Conservation (phyloP, 1,140 invertebrate species). For the Aradophagus sp. region DNA sequence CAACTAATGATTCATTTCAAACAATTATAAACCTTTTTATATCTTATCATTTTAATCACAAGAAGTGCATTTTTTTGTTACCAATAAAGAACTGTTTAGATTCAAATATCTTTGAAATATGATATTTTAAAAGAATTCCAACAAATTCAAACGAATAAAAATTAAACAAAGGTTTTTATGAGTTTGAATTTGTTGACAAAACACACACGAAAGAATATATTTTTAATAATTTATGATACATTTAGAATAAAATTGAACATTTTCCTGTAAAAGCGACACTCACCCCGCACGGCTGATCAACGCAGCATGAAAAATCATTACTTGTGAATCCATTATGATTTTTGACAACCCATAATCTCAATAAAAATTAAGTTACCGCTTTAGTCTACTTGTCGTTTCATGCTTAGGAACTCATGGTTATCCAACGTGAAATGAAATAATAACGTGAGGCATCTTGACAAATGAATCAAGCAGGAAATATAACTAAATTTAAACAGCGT, state of each 20-base stretch:
- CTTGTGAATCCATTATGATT: slow-evolving; percentile 69
- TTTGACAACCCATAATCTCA: slow-evolving; percentile 44
- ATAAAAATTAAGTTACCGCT: slow-evolving; percentile 11
- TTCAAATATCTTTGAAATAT: too few relatives aligned
- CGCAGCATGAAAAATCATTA: slow-evolving; percentile 73
- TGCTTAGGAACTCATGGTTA: slow-evolving; percentile 16
- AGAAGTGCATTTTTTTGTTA: too few relatives aligned
- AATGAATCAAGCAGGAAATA: too few relatives aligned
- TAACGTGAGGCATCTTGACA: not conserved
- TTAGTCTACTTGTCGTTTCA: slow-evolving; percentile 22
- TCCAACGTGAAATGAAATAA: too few relatives aligned
- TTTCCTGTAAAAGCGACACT: slow-evolving; percentile 51
- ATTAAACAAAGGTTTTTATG: not conserved
- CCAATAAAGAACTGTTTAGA: too few relatives aligned
- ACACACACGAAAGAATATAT: too few relatives aligned
- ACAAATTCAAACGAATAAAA: not conserved
- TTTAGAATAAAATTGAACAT: not conserved
- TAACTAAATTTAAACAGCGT: too few relatives aligned
- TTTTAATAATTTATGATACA: too few relatives aligned
- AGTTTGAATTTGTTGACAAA: not conserved
- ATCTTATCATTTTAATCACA: too few relatives aligned
- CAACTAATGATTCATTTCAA: too few relatives aligned
- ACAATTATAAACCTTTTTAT: too few relatives aligned
- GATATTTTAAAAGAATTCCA: not conserved
- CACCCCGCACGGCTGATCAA: slow-evolving; percentile 71